Conservation (phyloP, 2,888 invertebrate species). For the Pardosa pseudoannulata region DNA sequence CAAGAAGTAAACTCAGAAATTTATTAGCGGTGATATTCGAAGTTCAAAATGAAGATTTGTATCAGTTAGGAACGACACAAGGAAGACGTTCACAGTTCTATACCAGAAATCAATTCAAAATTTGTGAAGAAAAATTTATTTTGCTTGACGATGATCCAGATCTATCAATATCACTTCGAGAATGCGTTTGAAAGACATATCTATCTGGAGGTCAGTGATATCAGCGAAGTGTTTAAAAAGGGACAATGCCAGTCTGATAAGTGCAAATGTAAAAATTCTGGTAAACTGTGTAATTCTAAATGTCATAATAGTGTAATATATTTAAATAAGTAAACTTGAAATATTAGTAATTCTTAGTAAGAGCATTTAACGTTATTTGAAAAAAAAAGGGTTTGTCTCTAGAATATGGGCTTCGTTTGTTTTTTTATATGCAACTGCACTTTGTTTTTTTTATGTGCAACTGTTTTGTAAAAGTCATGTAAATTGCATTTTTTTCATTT, state of each 20-base stretch:
- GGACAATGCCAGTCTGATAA: too few species aligned
- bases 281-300: conserved; percentile 21
- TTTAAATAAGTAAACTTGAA: conserved; percentile 18
- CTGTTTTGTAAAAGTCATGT: too few species aligned
- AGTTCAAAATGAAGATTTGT: conserved; percentile 6
- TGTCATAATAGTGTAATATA: conserved; percentile 24
- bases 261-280: conserved; percentile 11
- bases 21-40: conserved; percentile 14
- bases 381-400: not conserved
- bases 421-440: conserved; percentile 4
- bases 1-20: conserved; percentile 21
- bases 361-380: not conserved
- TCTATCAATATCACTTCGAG: conserved; percentile 9
- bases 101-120: conserved; percentile 18
- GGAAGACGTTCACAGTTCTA: conserved; percentile 3
- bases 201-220: conserved; percentile 17
- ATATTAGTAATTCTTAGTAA: not conserved
- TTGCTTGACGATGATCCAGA: conserved; percentile 16
- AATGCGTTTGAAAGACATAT: conserved; percentile 18
- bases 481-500: not conserved
- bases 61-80: conserved; percentile 10
- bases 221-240: not conserved
- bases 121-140: conserved; percentile 21
- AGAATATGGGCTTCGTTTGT: not conserved
- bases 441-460: not conserved